Evolutionary conservation across 37 sponge, comb jelly and placozoan genomes (phyloP).

Genomic region (Cladorhizidae sp.): DNA sequence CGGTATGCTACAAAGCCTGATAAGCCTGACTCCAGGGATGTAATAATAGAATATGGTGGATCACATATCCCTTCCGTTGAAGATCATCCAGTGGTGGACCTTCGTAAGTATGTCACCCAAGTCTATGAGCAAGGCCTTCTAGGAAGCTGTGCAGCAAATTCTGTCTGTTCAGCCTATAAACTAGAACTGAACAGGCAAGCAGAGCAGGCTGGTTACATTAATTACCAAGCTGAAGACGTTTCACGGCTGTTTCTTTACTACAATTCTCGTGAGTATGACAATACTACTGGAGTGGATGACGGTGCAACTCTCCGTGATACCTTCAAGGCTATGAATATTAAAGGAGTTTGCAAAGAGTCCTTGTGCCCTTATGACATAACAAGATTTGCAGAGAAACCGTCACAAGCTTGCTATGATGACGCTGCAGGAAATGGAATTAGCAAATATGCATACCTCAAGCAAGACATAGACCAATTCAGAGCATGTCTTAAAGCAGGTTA

Average conservation of each 20-base stretch:
- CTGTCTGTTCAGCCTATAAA: conserved; percentile 13
- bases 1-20: too few relatives aligned
- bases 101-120: background rate
- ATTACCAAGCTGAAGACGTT: too few relatives aligned
- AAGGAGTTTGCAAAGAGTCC: conserved; percentile 9
- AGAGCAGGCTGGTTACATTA: background rate
- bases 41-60: background rate
- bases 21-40: background rate
- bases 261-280: conserved; percentile 11
- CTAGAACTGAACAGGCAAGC: conserved; percentile 1
- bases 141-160: conserved; percentile 20
- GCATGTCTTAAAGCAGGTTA: background rate
- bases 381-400: background rate
- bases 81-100: background rate
- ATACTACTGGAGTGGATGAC: background rate
- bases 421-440: background rate
- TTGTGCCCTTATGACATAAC: background rate
- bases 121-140: conserved; percentile 12
- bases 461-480: conserved; percentile 12
- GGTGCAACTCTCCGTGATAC: conserved; percentile 27
- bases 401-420: background rate
- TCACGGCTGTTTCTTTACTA: conserved; percentile 31
- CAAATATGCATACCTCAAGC: conserved; percentile 2
- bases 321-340: background rate
- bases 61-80: background rate